Percentiles rank a stretch among this genome's conserved stretches.
phyloP scores from a whole-genome alignment of 2,797 vertebrate genomes.

The Denticeps clupeoides region DNA sequence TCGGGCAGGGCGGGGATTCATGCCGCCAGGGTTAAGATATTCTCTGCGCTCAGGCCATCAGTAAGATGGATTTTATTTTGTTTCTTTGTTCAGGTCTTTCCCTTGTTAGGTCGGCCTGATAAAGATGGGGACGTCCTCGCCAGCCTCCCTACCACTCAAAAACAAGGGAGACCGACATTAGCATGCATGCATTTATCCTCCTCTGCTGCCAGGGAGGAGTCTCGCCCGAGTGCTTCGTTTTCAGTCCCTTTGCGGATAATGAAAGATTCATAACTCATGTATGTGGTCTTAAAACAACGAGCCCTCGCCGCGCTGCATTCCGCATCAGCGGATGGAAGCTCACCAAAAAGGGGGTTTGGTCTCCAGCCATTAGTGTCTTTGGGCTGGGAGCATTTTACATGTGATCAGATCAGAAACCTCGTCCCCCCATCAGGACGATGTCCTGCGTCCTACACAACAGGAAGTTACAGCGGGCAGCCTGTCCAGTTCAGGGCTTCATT shows the following conservation, averaged over 20 bases:
- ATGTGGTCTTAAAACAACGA: constrained; percentile 56
- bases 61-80: constrained; percentile 43
- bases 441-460: constrained; percentile 27
- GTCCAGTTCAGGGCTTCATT: no score
- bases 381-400: no score
- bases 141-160: no score
- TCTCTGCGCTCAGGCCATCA: constrained; percentile 33
- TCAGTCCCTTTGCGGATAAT: constrained; percentile 39
- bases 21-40: constrained; percentile 35
- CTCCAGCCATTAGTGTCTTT: no score
- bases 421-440: no score
- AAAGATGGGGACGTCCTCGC: no score
- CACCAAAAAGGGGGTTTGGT: not conserved
- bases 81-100: constrained; percentile 19
- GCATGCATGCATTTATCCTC: constrained; percentile 29
- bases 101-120: no score
- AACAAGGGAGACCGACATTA: constrained; percentile 34
- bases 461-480: constrained; percentile 11
- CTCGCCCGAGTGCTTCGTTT: constrained; percentile 35
- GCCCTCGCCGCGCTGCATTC: constrained; percentile 33
- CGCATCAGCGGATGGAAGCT: constrained; percentile 39
- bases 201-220: not conserved
- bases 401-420: no score
- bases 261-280: constrained; percentile 59
- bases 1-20: constrained; percentile 31